Evolutionary conservation across 2,113 vertebrate species (phyloP), one percentile per base, ranked within the genome.

Genomic region (Macquaria ambigua): DNA sequence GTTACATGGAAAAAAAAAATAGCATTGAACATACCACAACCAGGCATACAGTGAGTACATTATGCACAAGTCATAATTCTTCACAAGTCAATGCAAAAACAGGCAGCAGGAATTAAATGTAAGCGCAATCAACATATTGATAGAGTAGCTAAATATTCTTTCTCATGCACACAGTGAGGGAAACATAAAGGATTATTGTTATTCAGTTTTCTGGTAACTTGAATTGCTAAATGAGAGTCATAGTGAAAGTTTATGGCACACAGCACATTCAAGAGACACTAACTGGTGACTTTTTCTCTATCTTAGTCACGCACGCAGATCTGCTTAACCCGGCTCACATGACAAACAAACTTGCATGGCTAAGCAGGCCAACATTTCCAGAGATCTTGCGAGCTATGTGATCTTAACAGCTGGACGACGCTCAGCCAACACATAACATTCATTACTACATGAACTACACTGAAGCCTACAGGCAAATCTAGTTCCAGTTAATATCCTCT

Each of bases 271-370:
- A 77, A 9, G 12, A 64, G 5, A 69, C 5, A 48, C 28, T 14
- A 48, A 31, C 46, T 18, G 37, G 3, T 43, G 18, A 66, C 56
- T 34, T 73, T 81, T n/a, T 50, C 50, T 25, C 39, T 25, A 18
- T 71, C 74, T 73, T 31, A 34, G 41, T 56, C 48, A 39, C 48
- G 39, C 52, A 53, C 69, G 64, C 58, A 74, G 50, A 67, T 12
- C 34, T 68, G 41, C 7, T 55, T 41, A 43, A 58, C 15, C 61
- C 43, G n/a, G 6, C 75, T 84, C 90, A 89, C 79, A 11, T 88
- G 87, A 91, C 89, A 85, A 63, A 77, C 83, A 81, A 72, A 84
- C 85, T 79, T 1, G 67, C 72, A 52, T 1, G 10, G 67, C 76
- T 64, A 71, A 86, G 74, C 67, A 76, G n/a, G 50, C 55, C 66